Evolutionary conservation across 2,888 invertebrate genomes (phyloP), one percentile per base, ranked within the genome.

Genomic region (Sinopyrophorus schimmeli): DNA sequence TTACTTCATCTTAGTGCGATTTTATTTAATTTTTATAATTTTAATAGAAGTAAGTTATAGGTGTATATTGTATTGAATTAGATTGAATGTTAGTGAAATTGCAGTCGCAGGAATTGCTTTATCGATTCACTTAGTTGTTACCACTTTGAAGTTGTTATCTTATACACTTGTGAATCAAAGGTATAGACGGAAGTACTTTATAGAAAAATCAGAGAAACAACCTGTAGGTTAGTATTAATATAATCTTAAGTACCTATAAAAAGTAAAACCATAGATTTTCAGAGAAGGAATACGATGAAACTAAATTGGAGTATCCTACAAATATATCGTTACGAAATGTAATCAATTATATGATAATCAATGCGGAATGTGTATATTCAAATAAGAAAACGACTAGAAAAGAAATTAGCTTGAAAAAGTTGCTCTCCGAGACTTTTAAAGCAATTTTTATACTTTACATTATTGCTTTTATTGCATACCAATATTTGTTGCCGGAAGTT

Each of bases 401-500:
- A 20, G 9, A 20, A 1, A 5, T 5, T 0, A 15, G 30, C n/a
- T 20, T 11, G 2, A 28, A 21, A 5, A 18, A 6, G 15, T n/a
- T 30, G 12, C 14, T 20, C 3, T 12, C 3, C 15, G 9, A 14
- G 10, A 6, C 20, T 9, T 0, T 30, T 0, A 2, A 10, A 26
- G n/a, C 14, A 1, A 15, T 46, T 16, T 5, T 30, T 10, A 9
- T 38, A 1, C 21, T n/a, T 11, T 46, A 24, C 14, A 3, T 3
- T 11, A 5, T n/a, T 1, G 35, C 37, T 14, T 24, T 46, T 30
- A n/a, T 39, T 2, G 4, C 14, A 7, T 23, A 46, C 30, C 46
- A 46, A 7, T 46, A 30, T 15, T n/a, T 38, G 0, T 3, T 39
- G n/a, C 30, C 46, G 9, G 38, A 38, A 18, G 18, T 21, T 10